A percentile compares a stretch with the other conserved stretches of the same genome.
Evolutionary conservation across 2,797 vertebrate genomes (phyloP).

Genomic region (Sciurus carolinensis): DNA sequence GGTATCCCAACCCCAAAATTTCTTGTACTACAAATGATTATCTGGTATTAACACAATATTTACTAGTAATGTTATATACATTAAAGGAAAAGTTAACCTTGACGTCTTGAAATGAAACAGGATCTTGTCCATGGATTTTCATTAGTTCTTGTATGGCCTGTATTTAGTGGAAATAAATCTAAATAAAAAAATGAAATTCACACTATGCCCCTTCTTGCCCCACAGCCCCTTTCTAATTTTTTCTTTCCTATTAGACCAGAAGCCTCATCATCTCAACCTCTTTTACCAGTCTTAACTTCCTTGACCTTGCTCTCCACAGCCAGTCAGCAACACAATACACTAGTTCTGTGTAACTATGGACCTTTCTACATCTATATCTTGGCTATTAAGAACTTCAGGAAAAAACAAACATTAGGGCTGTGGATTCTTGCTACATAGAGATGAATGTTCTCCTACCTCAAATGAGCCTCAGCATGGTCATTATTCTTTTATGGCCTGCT

Average conservation of each 20-base stretch:
- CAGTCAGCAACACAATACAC: not conserved
- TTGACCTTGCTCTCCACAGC: not conserved
- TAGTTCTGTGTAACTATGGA: not conserved
- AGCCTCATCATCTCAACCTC: not conserved
- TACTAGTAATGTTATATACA: slow-evolving; percentile 26
- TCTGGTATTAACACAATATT: not conserved
- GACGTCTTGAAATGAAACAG: slow-evolving; percentile 98
- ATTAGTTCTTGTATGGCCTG: slow-evolving; percentile 99
- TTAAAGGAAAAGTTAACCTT: slow-evolving; percentile 91
- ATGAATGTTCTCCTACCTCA: not conserved
- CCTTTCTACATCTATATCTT: not conserved
- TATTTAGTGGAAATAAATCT: slow-evolving; percentile 75
- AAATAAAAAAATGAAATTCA: slow-evolving; percentile 65
- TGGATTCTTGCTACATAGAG: not conserved
- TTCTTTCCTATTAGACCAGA: not conserved
- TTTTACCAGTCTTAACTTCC: not conserved
- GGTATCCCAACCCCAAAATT: too few relatives aligned
- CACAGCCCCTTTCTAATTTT: not conserved
- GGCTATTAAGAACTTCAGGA: slow-evolving; percentile 29
- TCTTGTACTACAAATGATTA: slow-evolving; percentile 63
- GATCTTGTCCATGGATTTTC: slow-evolving; percentile 98
- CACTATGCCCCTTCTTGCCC: not conserved
- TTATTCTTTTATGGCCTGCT: not conserved
- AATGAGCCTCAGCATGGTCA: not conserved
- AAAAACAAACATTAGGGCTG: not conserved